Percentiles rank a stretch among this genome's conserved stretches.
phyloP scores from a whole-genome alignment of 2,797 vertebrate genomes.

The Mallotus villosus region DNA sequence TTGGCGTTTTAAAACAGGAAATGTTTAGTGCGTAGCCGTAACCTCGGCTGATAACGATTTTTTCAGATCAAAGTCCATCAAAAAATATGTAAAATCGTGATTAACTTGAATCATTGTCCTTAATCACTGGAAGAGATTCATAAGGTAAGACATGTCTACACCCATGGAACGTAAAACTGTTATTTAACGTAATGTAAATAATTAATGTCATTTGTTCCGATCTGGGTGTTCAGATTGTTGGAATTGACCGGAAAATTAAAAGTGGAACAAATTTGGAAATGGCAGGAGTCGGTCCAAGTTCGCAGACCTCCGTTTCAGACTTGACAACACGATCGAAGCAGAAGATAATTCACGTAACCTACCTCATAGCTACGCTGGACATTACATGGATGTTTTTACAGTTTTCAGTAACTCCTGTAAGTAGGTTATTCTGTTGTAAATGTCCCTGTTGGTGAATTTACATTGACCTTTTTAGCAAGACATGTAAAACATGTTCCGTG shows the following conservation, averaged over 20 bases:
- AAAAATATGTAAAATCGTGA: too few relatives aligned
- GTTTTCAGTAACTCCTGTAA: constrained; percentile 76
- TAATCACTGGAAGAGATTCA: too few relatives aligned
- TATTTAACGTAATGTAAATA: too few relatives aligned
- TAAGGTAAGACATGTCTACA: too few relatives aligned
- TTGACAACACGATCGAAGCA: constrained; percentile 1
- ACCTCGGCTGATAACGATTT: too few relatives aligned
- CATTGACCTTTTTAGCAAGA: background rate
- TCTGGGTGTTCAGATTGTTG: background rate
- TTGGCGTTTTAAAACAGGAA: too few relatives aligned
- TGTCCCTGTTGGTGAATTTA: background rate
- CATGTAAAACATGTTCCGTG: too few relatives aligned
- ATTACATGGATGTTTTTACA: constrained; percentile 75
- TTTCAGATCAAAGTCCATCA: too few relatives aligned
- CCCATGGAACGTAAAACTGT: too few relatives aligned
- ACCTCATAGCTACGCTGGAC: constrained; percentile 70
- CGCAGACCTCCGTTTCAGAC: background rate
- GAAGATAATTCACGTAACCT: constrained; percentile 58
- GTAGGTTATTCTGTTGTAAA: constrained; percentile 33
- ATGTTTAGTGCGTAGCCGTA: too few relatives aligned
- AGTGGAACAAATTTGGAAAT: background rate
- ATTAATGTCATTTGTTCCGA: too few relatives aligned
- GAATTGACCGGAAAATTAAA: background rate
- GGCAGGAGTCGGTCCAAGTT: background rate
- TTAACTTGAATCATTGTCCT: too few relatives aligned